Evolutionary conservation across 2,113 vertebrate genomes (phyloP).

Genomic region (Charina bottae): DNA sequence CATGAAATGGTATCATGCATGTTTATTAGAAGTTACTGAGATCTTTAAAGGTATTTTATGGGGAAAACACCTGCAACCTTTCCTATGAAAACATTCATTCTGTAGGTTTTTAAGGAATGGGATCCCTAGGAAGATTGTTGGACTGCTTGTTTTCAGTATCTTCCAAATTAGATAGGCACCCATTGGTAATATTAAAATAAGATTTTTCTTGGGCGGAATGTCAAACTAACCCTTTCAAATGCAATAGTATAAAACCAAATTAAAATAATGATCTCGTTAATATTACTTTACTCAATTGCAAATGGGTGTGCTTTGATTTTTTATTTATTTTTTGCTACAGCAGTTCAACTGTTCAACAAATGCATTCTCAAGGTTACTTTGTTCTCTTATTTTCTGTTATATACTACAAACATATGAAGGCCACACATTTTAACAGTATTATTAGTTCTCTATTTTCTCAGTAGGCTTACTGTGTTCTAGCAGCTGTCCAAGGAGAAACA

Average conservation of each 20-base stretch:
- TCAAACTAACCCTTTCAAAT: not conserved
- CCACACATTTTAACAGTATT: not conserved
- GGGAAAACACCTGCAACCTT: not conserved
- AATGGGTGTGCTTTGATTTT: not conserved
- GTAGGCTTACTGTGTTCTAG: not conserved
- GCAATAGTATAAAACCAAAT: not conserved
- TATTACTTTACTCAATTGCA: not conserved
- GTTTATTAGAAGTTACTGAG: not conserved
- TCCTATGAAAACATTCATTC: not conserved
- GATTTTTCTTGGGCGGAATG: not conserved
- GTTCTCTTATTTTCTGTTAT: not conserved
- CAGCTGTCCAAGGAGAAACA: constrained; percentile 25
- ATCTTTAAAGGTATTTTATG: not conserved
- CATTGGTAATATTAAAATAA: not conserved
- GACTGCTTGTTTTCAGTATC: not conserved
- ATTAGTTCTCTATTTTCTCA: not conserved
- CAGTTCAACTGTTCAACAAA: constrained; percentile 9
- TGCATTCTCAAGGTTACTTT: not conserved
- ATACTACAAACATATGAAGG: constrained; percentile 8
- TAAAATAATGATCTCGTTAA: not conserved
- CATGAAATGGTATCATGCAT: constrained; percentile 17
- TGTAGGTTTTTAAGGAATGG: not conserved
- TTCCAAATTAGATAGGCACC: not conserved
- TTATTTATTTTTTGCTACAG: not conserved
- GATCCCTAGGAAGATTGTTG: not conserved